Conservation (phyloP, 1,140 invertebrate genomes). For the Gyrodactylus bullatarudis region DNA sequence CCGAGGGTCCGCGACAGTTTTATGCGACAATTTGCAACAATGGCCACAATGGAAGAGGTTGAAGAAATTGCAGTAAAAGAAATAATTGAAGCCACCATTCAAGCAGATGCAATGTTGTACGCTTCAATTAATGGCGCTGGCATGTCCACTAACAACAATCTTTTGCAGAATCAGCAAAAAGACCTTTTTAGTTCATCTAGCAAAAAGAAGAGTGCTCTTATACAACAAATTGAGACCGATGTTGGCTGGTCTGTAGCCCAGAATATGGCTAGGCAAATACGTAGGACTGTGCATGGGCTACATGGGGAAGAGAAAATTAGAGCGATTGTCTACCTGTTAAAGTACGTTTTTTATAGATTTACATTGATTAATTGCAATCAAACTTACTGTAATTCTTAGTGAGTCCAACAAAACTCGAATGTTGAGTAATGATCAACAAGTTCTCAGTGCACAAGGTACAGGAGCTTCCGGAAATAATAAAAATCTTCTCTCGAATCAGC, state of each 20-base stretch:
- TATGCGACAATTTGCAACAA: slow-evolving; percentile 59
- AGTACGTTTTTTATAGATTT: neutral
- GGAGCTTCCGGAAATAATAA: slow-evolving; percentile 12
- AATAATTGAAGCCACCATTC: neutral
- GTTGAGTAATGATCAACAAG: slow-evolving; percentile 13
- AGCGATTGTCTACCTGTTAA: slow-evolving; percentile 1
- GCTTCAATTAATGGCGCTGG: neutral
- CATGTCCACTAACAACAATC: neutral
- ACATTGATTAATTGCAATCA: neutral
- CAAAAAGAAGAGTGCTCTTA: neutral
- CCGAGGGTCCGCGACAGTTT: slow-evolving; percentile 92
- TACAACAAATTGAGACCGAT: neutral
- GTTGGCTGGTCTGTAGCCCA: neutral
- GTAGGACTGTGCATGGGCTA: neutral
- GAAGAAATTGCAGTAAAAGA: neutral
- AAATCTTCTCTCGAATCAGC: slow-evolving; percentile 17
- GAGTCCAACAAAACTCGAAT: slow-evolving; percentile 18
- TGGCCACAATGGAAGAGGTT: slow-evolving; percentile 1
- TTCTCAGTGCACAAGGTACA: slow-evolving; percentile 13
- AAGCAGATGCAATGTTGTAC: neutral
- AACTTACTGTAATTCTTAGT: slow-evolving; percentile 11
- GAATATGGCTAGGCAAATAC: neutral
- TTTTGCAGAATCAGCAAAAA: neutral
- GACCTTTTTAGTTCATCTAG: too few relatives aligned
- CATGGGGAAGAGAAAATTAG: neutral